phyloP scores from a whole-genome alignment of 92 coral and sea anemone genomes.

The Metridium senile region DNA sequence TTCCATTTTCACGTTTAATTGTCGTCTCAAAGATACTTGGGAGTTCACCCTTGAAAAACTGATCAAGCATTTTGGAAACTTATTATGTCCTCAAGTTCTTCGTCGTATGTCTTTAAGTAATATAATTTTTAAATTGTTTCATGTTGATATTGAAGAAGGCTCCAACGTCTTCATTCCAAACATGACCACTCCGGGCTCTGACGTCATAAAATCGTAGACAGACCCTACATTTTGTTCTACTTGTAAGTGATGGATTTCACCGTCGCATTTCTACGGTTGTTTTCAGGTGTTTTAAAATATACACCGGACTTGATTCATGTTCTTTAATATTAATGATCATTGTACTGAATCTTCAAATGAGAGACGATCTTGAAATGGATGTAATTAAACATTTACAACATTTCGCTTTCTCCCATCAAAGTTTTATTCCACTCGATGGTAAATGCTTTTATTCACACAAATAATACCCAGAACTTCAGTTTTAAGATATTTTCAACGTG shows the following conservation, averaged over 20 bases:
- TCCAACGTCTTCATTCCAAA: background rate
- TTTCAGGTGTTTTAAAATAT: constrained; percentile 4
- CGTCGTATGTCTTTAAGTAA: no score
- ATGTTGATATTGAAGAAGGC: background rate
- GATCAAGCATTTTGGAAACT: constrained; percentile 66
- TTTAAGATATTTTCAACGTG: no score
- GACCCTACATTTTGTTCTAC: background rate
- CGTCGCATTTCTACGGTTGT: background rate
- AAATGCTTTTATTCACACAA: background rate
- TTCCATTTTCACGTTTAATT: constrained; percentile 80
- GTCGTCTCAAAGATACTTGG: constrained; percentile 91
- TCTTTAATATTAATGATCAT: constrained; percentile 21
- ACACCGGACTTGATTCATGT: background rate
- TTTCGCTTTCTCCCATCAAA: background rate
- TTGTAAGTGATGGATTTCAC: background rate
- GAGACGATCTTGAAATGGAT: background rate
- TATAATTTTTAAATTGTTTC: background rate
- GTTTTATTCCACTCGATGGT: background rate
- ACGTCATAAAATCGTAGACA: constrained; percentile 24
- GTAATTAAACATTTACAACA: constrained; percentile 16
- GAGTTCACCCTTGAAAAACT: constrained; percentile 92
- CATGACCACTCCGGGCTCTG: background rate
- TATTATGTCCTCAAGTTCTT: background rate
- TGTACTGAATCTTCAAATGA: constrained; percentile 9
- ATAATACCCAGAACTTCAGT: no score